Evolutionary conservation across 2,888 invertebrate species (phyloP), one percentile per base, ranked within the genome.

Genomic region (Nymphalis c-album): DNA sequence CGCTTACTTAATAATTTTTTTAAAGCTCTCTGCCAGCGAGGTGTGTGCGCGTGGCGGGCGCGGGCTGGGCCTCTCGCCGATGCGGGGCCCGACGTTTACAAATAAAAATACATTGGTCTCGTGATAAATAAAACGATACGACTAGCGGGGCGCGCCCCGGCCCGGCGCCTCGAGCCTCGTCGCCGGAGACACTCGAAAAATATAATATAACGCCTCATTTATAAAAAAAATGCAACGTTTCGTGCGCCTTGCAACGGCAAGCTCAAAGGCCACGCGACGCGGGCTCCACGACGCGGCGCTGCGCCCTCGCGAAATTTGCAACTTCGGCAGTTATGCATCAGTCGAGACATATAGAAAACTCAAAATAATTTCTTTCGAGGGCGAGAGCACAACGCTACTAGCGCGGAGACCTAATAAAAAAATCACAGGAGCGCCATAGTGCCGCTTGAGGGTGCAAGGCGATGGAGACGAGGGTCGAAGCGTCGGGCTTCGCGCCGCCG

Each of bases 81-180:
- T 73, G 79, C 80, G 77, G 71, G 69, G 75, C 77, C 67, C 76
- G 75, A 68, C 80, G 81, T 76, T 77, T 35, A 78, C 86, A 87
- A 88, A 88, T 84, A 83, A 88, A 81, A 88, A 88, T 86, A 88
- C 86, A 87, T 91, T 88, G 89, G 90, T 90, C 90, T 88, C 90
- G 73, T 83, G 84, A 85, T 87, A 89, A 90, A 90, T 89, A 87
- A 87, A 87, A 87, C 87, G 84, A 85, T 83, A 85, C 86, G 87
- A 85, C 84, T 85, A 85, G 87, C 76, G 84, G 83, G 81, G 78
- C 70, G 74, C 68, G 71, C 74, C 80, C 40, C 82, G 80, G 63
- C 81, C 82, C 83, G 80, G 74, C 80, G 73, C 77, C 69, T 63
- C 75, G 80, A 78, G 81, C 81, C 82, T 80, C 81, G 72, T 75